Base-by-base conservation (phyloP, 2,113 vertebrate species). In the Melanerpes formicivorus region DNA sequence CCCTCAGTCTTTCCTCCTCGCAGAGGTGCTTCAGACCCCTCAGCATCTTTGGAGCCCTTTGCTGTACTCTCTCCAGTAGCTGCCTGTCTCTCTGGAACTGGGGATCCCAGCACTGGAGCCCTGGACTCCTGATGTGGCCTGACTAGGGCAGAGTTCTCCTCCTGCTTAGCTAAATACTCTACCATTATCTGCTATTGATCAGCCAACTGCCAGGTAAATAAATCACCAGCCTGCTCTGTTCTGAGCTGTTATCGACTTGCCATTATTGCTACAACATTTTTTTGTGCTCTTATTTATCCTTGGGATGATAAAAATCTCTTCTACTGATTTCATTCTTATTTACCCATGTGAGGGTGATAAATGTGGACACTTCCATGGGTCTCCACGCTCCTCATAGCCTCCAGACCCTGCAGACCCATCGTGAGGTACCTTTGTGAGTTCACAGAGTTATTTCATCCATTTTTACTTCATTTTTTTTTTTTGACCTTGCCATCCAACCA, bases 301-400 rank as follows among this genome's bases (percentile, higher is more conserved):
- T 0, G 13, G 56, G n/a, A n/a, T 44, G 40, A 77, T 17, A 59
- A 34, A 34, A 66, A 10, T 9, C 44, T 73, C 29, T 77, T 54
- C 40, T 29, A 19, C 55, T 30, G 76, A 50, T 90, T 32, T 62
- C 23, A 30, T 70, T 73, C 80, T 44, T 29, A 2, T 44, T 30
- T 62, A n/a, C 34, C 26, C 34, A 9, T 3, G 3, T 0, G 29
- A 59, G 40, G 26, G 11, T 3, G 0, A 55, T 27, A 40, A 76
- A 50, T 3, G 3, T 4, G 13, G 0, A 0, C 1, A 8, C 62
- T 77, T 13, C 44, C 50, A 40, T 37, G 52, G 1, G 0, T 17
- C 34, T 34, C 52, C 11, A 2, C 5, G 4, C 66, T 50, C 30
- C 46, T 21, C 54, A 5, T 6, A 23, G 5, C 50, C 50, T 52